phyloP scores from a whole-genome alignment of 2,888 invertebrate genomes.

The Dynastes maya region DNA sequence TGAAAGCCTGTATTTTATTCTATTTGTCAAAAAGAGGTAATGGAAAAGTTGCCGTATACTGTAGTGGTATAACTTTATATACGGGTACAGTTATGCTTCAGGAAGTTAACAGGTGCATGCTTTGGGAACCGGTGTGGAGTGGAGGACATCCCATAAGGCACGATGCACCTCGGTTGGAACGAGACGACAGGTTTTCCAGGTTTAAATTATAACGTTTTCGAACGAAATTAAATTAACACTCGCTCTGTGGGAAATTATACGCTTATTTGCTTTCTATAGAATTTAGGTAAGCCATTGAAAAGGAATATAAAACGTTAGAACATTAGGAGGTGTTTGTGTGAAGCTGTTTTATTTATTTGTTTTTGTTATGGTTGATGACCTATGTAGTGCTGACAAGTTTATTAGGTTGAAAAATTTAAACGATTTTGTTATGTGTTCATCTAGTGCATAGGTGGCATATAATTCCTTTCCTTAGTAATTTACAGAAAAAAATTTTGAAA shows the following conservation, averaged over 20 bases:
- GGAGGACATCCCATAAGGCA: conserved; percentile 27
- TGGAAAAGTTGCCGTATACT: too few species aligned
- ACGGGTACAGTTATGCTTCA: conserved; percentile 22
- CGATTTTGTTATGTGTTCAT: too few species aligned
- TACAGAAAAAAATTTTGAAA: background rate
- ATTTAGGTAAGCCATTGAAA: background rate
- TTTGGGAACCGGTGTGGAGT: conserved; percentile 10
- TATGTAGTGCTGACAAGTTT: background rate
- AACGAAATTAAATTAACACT: conserved; percentile 56
- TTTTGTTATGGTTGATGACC: conserved; percentile 6
- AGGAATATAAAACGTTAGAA: conserved; percentile 11
- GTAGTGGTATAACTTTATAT: background rate
- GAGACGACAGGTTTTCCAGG: conserved; percentile 1
- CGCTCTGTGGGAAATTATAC: conserved; percentile 56
- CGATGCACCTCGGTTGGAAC: conserved; percentile 8
- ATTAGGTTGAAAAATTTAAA: background rate
- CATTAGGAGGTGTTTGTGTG: conserved; percentile 6
- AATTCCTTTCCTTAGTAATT: background rate
- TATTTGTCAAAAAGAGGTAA: too few species aligned
- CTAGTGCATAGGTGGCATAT: too few species aligned
- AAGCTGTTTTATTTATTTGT: conserved; percentile 8
- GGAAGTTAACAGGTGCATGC: conserved; percentile 8
- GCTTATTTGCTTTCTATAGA: conserved; percentile 16
- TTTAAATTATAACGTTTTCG: conserved; percentile 56
- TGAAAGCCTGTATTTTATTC: too few species aligned